Evolutionary conservation across 2,888 invertebrate genomes (phyloP), one percentile per base, ranked within the genome.

Genomic region (Frankliniella intonsa): DNA sequence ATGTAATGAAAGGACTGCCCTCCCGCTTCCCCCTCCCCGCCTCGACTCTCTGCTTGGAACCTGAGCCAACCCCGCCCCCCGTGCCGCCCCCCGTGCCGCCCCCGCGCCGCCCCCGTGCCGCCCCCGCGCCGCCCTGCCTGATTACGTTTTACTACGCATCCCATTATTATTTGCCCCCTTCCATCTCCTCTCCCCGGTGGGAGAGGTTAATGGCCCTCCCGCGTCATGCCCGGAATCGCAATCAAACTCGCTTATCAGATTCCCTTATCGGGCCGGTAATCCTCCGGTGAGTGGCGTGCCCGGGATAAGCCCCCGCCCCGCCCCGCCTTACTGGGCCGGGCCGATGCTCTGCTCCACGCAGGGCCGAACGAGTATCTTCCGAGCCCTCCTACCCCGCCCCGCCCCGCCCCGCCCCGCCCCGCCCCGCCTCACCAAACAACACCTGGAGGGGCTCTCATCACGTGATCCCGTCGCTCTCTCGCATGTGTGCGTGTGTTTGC

Each of bases 401-500:
- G n/a, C 62, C 14, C 55, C 55, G 55, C n/a, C 51, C 10, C 51
- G 51, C 51, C 51, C 12, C 55, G 55, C 55, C 7, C 12, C 10
- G 55, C 55, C 55, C 12, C 55, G 14, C 55, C 55, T 55, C n/a
- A 19, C 55, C 62, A 17, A 62, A 62, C 62, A 62, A 62, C 62
- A 62, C 62, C 62, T 62, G 62, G 62, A 62, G 62, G 62, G 62
- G 62, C 62, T 62, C 62, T 62, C 62, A 62, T 62, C 62, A 62
- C 62, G 62, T 62, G 62, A 62, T 62, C 62, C n/a, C 62, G 62
- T 62, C 19, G 19, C 17, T 62, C 62, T 10, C 11, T 10, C 62
- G 17, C 17, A 14, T n/a, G 62, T 17, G 62, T 17, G 62, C 3
- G 14, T 17, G 62, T 62, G 62, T 62, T 2, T 38, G 38, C 38